Percentiles rank a stretch among this genome's conserved stretches.
Conservation (phyloP, 2,888 invertebrate genomes). For the Drosophila koepferae region DNA sequence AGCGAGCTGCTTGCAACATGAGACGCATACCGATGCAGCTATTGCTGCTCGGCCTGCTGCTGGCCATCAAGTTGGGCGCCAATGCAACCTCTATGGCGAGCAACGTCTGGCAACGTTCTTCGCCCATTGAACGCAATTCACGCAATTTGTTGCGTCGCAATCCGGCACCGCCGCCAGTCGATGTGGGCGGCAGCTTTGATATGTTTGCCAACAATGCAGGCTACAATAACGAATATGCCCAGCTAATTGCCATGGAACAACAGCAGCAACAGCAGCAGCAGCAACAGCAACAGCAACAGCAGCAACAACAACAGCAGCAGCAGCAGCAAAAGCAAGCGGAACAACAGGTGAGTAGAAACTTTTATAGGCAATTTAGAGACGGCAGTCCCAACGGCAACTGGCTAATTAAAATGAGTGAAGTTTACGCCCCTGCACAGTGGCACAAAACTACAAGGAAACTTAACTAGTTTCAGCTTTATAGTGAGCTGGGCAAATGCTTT, state of each 20-base stretch:
- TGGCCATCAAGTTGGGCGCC: slow-evolving; percentile 68
- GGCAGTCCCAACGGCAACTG: background rate
- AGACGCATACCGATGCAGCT: slow-evolving; percentile 71
- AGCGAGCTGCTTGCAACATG: slow-evolving; percentile 60
- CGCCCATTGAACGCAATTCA: slow-evolving; percentile 92
- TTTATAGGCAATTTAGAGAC: background rate
- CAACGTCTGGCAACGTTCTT: slow-evolving; percentile 89
- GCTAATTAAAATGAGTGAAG: slow-evolving; percentile 14
- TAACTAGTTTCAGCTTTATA: background rate
- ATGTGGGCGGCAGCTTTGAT: slow-evolving; percentile 30
- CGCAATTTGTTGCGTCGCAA: slow-evolving; percentile 85
- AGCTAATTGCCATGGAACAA: slow-evolving; percentile 43
- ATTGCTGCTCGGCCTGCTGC: slow-evolving; percentile 70
- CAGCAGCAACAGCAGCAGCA: slow-evolving; percentile 40
- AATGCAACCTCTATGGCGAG: slow-evolving; percentile 83
- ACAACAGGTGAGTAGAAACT: slow-evolving; percentile 4
- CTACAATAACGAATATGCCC: slow-evolving; percentile 58
- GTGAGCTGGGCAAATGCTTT: background rate
- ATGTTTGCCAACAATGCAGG: slow-evolving; percentile 35
- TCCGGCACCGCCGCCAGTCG: slow-evolving; percentile 1
- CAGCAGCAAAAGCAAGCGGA: slow-evolving; percentile 50
- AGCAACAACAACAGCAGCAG: slow-evolving; percentile 16
- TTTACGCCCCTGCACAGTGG: slow-evolving; percentile 1
- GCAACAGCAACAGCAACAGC: slow-evolving; percentile 31
- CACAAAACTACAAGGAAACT: background rate